Conservation (phyloP, 2,113 vertebrate genomes). For the Leptodactylus fuscus region DNA sequence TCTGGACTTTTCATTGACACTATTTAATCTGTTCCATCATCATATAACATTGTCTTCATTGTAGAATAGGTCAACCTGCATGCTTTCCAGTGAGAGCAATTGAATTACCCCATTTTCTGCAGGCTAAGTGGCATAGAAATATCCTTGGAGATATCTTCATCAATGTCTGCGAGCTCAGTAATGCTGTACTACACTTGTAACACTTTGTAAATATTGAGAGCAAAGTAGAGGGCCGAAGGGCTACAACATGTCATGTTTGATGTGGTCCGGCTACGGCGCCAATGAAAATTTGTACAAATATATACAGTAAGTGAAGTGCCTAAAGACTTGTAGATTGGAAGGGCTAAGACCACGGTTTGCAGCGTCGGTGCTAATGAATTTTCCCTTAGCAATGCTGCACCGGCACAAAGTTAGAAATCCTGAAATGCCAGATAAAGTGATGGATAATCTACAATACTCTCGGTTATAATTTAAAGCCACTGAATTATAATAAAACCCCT, state of each 20-base stretch:
- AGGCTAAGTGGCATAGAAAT: constrained; percentile 55
- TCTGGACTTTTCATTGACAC: constrained; percentile 22
- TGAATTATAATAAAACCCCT: too few species aligned
- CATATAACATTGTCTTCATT: constrained; percentile 41
- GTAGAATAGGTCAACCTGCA: constrained; percentile 36
- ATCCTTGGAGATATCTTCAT: constrained; percentile 50
- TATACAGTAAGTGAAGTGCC: constrained; percentile 47
- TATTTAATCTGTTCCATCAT: constrained; percentile 39
- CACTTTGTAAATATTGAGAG: constrained; percentile 58
- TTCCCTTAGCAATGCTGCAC: constrained; percentile 6
- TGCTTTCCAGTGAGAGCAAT: constrained; percentile 53
- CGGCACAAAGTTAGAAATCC: not conserved
- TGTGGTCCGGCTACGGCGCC: constrained; percentile 39
- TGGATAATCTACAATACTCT: too few species aligned
- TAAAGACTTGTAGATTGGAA: constrained; percentile 44
- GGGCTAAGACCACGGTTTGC: constrained; percentile 24
- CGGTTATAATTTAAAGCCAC: too few species aligned
- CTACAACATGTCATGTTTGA: constrained; percentile 56
- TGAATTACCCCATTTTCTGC: constrained; percentile 57
- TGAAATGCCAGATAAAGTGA: not conserved
- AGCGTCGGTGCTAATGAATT: constrained; percentile 13
- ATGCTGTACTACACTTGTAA: constrained; percentile 31
- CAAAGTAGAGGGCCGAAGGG: constrained; percentile 49
- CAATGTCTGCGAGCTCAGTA: constrained; percentile 38
- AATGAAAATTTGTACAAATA: constrained; percentile 55